phyloP scores from a whole-genome alignment of 2,797 vertebrate species.

The Myripristis jacobus region DNA sequence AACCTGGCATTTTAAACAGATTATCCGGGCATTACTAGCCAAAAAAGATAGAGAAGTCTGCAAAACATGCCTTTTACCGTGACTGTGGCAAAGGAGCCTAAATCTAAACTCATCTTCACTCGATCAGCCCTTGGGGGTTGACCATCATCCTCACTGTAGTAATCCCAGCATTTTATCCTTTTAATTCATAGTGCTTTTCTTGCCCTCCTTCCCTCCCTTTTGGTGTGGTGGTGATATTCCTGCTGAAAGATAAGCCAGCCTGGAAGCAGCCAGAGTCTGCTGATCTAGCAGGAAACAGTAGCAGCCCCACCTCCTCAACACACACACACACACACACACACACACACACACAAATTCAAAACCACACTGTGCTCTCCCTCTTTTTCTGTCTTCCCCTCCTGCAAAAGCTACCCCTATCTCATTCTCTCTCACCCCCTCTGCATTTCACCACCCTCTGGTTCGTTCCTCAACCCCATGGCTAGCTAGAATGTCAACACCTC shows the following conservation, averaged over 20 bases:
- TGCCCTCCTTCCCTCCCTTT: constrained; percentile 40
- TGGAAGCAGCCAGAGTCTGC: constrained; percentile 69
- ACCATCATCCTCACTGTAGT: constrained; percentile 6
- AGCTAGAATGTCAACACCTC: constrained; percentile 66
- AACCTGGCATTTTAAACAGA: too few species aligned
- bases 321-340: background rate
- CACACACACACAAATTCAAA: constrained; percentile 1
- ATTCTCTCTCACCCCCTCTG: constrained; percentile 49
- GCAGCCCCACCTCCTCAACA: constrained; percentile 14
- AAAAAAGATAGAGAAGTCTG: too few species aligned
- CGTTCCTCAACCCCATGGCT: constrained; percentile 26
- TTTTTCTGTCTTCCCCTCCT: constrained; percentile 20
- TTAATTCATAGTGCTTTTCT: constrained; percentile 16
- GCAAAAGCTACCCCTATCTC: constrained; percentile 36
- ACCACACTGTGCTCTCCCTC: constrained; percentile 11
- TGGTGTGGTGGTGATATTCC: constrained; percentile 62
- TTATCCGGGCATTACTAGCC: too few species aligned
- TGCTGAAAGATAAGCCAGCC: constrained; percentile 70
- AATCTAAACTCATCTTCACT: background rate
- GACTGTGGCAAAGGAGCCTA: background rate
- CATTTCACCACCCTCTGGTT: constrained; percentile 30
- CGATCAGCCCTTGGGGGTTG: background rate
- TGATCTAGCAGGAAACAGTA: constrained; percentile 69
- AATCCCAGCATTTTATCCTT: constrained; percentile 21
- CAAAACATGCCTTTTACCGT: too few species aligned